A percentile compares a stretch with the other conserved stretches of the same genome.
phyloP scores from a whole-genome alignment of 2,113 vertebrate species.

The Ailuropoda melanoleuca region DNA sequence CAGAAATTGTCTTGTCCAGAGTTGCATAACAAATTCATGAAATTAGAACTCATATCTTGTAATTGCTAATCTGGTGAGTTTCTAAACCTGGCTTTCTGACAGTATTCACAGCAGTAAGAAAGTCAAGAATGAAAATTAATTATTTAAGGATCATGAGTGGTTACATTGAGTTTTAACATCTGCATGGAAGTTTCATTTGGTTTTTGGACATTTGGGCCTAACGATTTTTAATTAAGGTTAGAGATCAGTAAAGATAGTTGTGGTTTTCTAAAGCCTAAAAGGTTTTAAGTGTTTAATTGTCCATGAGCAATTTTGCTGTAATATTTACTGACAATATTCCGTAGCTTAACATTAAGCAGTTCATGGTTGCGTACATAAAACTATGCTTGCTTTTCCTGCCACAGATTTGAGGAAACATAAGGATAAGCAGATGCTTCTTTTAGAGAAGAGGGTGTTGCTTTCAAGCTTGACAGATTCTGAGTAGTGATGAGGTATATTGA shows the following conservation, averaged over 20 bases:
- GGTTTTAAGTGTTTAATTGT: slow-evolving; percentile 26
- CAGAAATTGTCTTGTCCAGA: background rate
- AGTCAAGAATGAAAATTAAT: background rate
- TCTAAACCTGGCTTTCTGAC: background rate
- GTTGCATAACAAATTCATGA: background rate
- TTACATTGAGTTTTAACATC: slow-evolving; percentile 36
- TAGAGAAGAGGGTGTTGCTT: slow-evolving; percentile 51
- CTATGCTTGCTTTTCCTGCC: slow-evolving; percentile 68
- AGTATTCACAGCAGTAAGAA: background rate
- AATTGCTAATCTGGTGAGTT: background rate
- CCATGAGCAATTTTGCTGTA: slow-evolving; percentile 47
- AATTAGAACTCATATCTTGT: background rate
- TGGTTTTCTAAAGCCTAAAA: slow-evolving; percentile 26
- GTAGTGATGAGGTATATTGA: slow-evolving; percentile 74
- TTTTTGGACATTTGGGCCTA: background rate
- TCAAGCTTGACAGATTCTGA: slow-evolving; percentile 73
- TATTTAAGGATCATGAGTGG: background rate
- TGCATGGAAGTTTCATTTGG: background rate
- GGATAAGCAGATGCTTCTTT: slow-evolving; percentile 77
- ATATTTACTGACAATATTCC: slow-evolving; percentile 61
- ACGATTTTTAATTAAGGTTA: background rate
- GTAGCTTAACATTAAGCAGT: slow-evolving; percentile 64
- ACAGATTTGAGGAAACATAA: slow-evolving; percentile 69
- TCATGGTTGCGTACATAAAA: slow-evolving; percentile 66
- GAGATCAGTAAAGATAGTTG: background rate